phyloP scores from a whole-genome alignment of 2,888 invertebrate genomes.

The Leucophenga maculata region DNA sequence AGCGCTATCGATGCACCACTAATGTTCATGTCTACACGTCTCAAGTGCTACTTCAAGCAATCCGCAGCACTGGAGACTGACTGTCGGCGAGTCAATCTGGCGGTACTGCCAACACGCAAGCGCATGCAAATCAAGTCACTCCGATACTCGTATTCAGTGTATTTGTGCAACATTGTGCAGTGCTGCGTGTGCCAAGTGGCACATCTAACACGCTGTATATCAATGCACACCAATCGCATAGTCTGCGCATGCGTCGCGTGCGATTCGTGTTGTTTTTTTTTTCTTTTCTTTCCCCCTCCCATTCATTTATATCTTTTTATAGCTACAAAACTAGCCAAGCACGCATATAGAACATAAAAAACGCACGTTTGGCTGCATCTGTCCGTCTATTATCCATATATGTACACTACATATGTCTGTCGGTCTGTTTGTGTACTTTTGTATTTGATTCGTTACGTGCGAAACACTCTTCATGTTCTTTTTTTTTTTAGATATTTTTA shows the following conservation, averaged over 20 bases:
- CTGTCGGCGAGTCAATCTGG: too few relatives aligned
- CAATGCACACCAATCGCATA: not conserved
- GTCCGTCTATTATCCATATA: not conserved
- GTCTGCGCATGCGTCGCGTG: constrained; percentile 15
- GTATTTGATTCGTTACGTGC: constrained; percentile 5
- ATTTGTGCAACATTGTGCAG: not conserved
- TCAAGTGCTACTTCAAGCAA: not conserved
- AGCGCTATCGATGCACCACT: not conserved
- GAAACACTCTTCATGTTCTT: not conserved
- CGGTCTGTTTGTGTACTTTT: not conserved
- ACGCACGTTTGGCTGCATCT: constrained; percentile 1
- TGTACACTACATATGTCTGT: too few relatives aligned
- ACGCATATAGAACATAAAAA: not conserved
- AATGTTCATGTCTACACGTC: constrained; percentile 19
- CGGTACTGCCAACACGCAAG: too few relatives aligned
- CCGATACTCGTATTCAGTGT: too few relatives aligned
- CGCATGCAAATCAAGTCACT: not conserved
- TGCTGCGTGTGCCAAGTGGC: not conserved
- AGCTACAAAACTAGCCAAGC: not conserved
- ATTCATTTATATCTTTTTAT: not conserved
- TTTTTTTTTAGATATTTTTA: not conserved
- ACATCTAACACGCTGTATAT: constrained; percentile 1
- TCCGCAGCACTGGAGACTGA: too few relatives aligned
- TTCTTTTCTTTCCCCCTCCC: too few relatives aligned
- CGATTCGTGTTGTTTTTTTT: not conserved